These are phyloP conservation scores for Polydrusus cervinus DNA, from an alignment of 2,888 invertebrate species.

Conservation along the genomic window DNA sequence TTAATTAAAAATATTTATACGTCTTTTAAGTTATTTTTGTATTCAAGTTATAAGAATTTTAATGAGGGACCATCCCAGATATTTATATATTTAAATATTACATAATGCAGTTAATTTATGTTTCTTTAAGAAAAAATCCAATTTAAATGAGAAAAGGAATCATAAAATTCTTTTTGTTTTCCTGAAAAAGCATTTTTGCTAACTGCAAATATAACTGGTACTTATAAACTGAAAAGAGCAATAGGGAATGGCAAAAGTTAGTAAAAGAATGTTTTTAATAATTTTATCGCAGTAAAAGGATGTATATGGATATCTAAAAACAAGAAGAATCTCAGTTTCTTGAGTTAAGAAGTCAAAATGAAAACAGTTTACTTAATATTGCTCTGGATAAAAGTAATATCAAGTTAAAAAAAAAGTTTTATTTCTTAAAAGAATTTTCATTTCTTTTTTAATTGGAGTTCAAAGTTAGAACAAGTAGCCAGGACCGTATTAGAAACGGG, in stretches of 20 bases:
- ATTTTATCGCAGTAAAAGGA: conserved; percentile 41
- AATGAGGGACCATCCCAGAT: no score
- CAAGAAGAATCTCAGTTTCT: conserved; percentile 41
- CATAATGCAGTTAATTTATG: not conserved
- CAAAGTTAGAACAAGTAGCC: conserved; percentile 59
- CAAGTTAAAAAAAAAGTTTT: conserved; percentile 56
- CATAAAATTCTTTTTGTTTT: conserved; percentile 29
- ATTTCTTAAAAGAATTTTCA: conserved; percentile 60
- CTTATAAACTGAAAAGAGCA: conserved; percentile 37
- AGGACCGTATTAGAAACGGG: no score
- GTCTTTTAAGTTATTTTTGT: no score
- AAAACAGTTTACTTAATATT: conserved; percentile 46
- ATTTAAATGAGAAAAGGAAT: conserved; percentile 7
- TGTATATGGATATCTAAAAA: conserved; percentile 47
- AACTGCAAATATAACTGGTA: conserved; percentile 32
- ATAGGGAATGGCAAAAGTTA: conserved; percentile 43
- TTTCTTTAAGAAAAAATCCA: not conserved
- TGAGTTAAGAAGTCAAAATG: conserved; percentile 41
- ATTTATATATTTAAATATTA: not conserved
- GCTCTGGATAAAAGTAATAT: conserved; percentile 46
- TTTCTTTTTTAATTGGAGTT: conserved; percentile 62
- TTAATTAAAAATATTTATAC: no score
- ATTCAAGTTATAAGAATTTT: no score
- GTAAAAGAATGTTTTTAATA: conserved; percentile 52
- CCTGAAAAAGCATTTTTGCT: conserved; percentile 21